Evolutionary conservation across 2,113 vertebrate genomes (phyloP), one percentile per base, ranked within the genome.

Genomic region (Eudyptes chrysolophus): DNA sequence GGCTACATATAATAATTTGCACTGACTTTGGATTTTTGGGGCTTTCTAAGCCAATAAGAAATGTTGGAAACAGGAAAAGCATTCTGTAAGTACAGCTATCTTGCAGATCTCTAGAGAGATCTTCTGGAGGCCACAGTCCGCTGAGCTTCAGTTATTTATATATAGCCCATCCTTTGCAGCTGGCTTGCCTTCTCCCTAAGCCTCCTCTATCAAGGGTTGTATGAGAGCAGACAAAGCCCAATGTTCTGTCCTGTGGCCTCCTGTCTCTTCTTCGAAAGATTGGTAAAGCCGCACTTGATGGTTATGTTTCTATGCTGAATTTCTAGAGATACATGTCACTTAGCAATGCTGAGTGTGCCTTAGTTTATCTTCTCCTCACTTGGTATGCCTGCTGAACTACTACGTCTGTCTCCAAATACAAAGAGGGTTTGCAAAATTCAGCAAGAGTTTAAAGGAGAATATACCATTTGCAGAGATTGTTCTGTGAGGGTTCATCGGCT

Each of bases 221-320:
- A 0, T n/a, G 20, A 68, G 34, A 80, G 70, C 36, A 54, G 62
- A 25, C 34, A 51, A 65, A 93, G 44, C 42, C n/a, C 16, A 2
- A 12, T 30, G 7, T 68, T 26, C 3, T 68, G 13, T 57, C 38
- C 36, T 52, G 42, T n/a, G 52, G 27, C 24, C 52, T 89, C 10
- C 27, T n/a, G 13, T 75, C 26, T 83, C 29, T 32, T 30, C 48
- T 75, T 52, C 6, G 2, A 9, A 68, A 49, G 42, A 26, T 4
- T 26, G 9, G 6, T 44, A 66, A 71, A 89, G 62, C 57, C 13
- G 2, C 4, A 1, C 11, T 66, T 32, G 1, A 25, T 0, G 6
- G 25, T n/a, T 84, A 5, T 55, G 20, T 71, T 88, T 66, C 40
- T 58, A 2, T 54, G 30, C 55, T 75, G 72, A 51, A 34, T 79